A percentile compares a stretch with the other conserved stretches of the same genome.
Conservation (phyloP, 35 echinoderm and acorn worm genomes). For the Nesometra sesokonis region DNA sequence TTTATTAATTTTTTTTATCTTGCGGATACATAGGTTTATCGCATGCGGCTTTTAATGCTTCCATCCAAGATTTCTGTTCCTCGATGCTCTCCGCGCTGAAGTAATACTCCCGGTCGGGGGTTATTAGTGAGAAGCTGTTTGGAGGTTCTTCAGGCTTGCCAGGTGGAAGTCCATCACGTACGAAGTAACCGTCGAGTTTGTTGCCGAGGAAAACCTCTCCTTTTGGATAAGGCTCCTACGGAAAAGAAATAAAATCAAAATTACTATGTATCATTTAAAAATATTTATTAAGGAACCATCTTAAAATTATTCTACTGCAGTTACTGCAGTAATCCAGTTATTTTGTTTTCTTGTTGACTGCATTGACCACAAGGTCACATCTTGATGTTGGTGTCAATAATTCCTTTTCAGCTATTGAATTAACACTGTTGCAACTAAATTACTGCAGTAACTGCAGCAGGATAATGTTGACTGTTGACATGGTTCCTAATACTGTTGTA, state of each 20-base stretch:
- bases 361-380: no score
- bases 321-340: no score
- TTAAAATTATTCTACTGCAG: no score
- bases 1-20: constrained; percentile 9
- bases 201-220: constrained; percentile 33
- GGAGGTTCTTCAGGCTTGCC: constrained; percentile 59
- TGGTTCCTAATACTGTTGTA: no score
- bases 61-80: constrained; percentile 75
- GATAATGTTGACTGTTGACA: no score
- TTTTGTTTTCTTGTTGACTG: no score
- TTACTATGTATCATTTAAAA: constrained; percentile 14
- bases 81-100: constrained; percentile 61
- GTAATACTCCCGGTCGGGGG: constrained; percentile 79
- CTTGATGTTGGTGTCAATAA: no score
- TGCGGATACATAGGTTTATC: constrained; percentile 31
- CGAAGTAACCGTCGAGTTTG: constrained; percentile 60
- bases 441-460: no score
- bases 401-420: no score
- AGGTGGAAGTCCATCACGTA: constrained; percentile 82
- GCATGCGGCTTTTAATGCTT: constrained; percentile 50
- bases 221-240: constrained; percentile 78
- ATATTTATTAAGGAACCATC: no score
- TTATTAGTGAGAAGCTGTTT: constrained; percentile 60
- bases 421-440: no score
- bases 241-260: neutral